These are phyloP conservation scores for Acanthis flammea DNA, from an alignment of 2,797 vertebrate genomes.

Conservation along the genomic window DNA sequence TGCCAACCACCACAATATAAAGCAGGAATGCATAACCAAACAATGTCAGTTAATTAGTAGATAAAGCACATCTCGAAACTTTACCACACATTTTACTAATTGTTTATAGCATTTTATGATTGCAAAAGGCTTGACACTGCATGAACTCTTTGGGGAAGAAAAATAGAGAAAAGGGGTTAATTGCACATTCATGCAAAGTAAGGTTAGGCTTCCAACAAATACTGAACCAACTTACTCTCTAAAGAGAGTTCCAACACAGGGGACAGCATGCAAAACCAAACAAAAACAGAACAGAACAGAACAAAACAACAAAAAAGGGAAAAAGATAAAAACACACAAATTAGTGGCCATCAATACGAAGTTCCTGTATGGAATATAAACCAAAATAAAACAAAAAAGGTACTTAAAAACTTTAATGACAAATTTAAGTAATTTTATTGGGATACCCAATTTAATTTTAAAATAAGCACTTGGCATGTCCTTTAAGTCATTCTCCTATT, in stretches of 20 bases:
- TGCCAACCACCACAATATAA: constrained; percentile 80
- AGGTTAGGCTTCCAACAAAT: constrained; percentile 79
- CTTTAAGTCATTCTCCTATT: background rate
- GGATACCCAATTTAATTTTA: constrained; percentile 14
- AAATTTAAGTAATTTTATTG: constrained; percentile 50
- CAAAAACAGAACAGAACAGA: constrained; percentile 61
- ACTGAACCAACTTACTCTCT: constrained; percentile 97
- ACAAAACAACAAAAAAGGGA: constrained; percentile 58
- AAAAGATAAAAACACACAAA: constrained; percentile 84
- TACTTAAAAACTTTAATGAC: constrained; percentile 56
- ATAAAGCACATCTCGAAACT: constrained; percentile 77
- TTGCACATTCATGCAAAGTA: constrained; percentile 80
- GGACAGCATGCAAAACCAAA: constrained; percentile 84
- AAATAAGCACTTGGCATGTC: constrained; percentile 10
- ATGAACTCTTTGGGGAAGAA: constrained; percentile 75
- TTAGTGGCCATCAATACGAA: constrained; percentile 85
- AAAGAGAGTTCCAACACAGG: constrained; percentile 91
- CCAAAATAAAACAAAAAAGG: constrained; percentile 71
- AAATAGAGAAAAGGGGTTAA: constrained; percentile 79
- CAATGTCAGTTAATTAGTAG: constrained; percentile 79
- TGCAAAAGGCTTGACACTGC: constrained; percentile 77
- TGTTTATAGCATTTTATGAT: constrained; percentile 73
- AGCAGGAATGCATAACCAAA: constrained; percentile 78
- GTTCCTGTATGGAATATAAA: constrained; percentile 77
- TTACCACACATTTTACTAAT: constrained; percentile 69